Base-by-base conservation (phyloP, 35 echinoderm and acorn worm species). In the Apostichopus parvimensis region DNA sequence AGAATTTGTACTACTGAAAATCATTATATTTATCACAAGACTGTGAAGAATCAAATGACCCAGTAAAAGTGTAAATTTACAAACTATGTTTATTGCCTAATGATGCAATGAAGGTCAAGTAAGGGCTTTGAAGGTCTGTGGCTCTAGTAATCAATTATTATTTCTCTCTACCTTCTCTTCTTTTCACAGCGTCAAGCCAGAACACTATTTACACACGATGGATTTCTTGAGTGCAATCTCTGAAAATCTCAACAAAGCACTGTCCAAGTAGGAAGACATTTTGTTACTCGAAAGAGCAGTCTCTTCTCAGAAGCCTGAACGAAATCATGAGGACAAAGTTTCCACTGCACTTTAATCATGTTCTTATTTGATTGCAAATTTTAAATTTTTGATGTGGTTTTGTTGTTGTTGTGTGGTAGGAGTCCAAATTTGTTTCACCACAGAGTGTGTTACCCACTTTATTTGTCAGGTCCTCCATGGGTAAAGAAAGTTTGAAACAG, bases 191-290 rank as follows among this genome's bases (percentile, higher is more conserved):
- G 97, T 98, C 7, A 96, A 95, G 89, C 97, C 94, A 75, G 97
- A 98, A 53, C 93, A 98, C 9, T 98, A 96, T 57, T 77, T 98
- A 14, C 77, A 98, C 87, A 98, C 94, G 12, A 98, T 98, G 94
- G 97, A 98, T 77, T 98, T 98, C 93, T 77, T 96, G 72, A 90
- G 87, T 21, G 93, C 94, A 14, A 94, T 98, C 18, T 92, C 97
- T 5, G 97, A 96, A 11, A 95, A 95, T 78, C 94, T 98, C 18
- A 90, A 73, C 83, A 92, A 96, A 73, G 77, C 79, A 24, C 64
- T 98, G 86, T 90, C 87, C 59, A 95, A 93, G 87, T 94, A 94
- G 92, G 81, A 4, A 17, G 12, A 12, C 7, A 61, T 9, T 61
- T 61, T 8, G 58, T 18, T 20, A 20, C 5, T 6, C 2, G 71